A percentile compares a stretch with the other conserved stretches of the same genome.
phyloP scores from a whole-genome alignment of 2,113 vertebrate genomes.

The Campylomormyrus numenius region DNA sequence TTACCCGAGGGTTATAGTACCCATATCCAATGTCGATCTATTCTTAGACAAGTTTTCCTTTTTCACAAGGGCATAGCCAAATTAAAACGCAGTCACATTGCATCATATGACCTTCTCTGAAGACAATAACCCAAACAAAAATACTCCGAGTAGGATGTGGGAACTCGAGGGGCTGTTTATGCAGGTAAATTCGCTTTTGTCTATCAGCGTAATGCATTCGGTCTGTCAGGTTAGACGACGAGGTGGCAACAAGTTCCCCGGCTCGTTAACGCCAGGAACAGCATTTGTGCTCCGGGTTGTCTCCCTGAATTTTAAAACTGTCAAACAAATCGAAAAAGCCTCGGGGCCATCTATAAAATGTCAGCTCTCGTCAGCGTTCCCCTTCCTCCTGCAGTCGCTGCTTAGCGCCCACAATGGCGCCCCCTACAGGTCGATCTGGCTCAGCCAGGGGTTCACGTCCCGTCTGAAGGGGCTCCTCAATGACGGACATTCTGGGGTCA shows the following conservation, averaged over 20 bases:
- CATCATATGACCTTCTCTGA: neutral
- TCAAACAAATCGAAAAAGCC: neutral
- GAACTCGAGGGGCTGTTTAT: neutral
- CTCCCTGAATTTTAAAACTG: neutral
- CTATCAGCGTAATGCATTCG: neutral
- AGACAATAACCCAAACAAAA: neutral
- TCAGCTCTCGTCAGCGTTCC: neutral
- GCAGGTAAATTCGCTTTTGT: neutral
- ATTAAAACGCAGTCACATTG: neutral
- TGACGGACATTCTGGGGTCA: neutral
- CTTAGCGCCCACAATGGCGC: neutral
- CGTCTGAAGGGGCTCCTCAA: neutral
- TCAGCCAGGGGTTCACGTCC: neutral
- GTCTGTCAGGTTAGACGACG: neutral
- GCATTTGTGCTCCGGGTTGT: neutral
- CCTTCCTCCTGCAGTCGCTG: neutral
- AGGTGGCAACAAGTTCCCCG: neutral
- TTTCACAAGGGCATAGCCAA: neutral
- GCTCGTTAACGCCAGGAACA: neutral
- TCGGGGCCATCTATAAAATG: neutral
- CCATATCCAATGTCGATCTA: neutral
- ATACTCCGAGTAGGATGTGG: neutral
- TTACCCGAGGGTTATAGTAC: neutral
- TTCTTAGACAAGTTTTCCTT: neutral
- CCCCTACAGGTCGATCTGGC: neutral